Conservation (phyloP, 2,113 vertebrate species). For the Acanthisitta chloris region DNA sequence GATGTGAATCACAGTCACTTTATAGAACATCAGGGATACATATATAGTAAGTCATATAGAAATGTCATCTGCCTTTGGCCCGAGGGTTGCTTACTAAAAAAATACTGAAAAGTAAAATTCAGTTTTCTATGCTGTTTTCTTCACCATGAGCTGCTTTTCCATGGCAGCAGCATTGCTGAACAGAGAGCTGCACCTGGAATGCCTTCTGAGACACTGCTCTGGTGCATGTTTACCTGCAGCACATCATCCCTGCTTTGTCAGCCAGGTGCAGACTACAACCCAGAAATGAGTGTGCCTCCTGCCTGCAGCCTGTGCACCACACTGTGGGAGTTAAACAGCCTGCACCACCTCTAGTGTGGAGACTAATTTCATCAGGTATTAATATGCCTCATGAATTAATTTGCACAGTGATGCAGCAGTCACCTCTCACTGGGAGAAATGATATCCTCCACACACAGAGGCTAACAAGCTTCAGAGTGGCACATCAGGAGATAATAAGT, state of each 20-base stretch:
- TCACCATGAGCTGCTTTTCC: neutral
- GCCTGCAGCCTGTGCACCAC: neutral
- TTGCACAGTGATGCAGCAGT: neutral
- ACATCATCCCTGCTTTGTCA: neutral
- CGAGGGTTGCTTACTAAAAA: conserved; percentile 38
- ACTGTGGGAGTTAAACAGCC: neutral
- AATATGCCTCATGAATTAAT: neutral
- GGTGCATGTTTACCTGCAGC: neutral
- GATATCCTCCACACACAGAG: neutral
- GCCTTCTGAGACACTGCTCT: neutral
- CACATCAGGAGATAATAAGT: neutral
- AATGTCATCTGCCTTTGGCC: conserved; percentile 56
- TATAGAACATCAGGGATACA: conserved; percentile 60
- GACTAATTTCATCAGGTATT: neutral
- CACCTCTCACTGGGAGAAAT: neutral
- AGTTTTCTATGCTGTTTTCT: neutral
- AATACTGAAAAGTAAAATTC: conserved; percentile 17
- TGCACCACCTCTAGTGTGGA: neutral
- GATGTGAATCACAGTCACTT: conserved; percentile 75
- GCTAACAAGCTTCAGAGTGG: neutral
- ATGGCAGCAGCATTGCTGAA: neutral
- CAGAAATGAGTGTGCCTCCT: neutral
- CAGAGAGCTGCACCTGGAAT: neutral
- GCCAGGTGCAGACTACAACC: neutral
- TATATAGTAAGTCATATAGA: conserved; percentile 55